phyloP scores from a whole-genome alignment of 2,888 invertebrate genomes.

The Galerucella nymphaeae region DNA sequence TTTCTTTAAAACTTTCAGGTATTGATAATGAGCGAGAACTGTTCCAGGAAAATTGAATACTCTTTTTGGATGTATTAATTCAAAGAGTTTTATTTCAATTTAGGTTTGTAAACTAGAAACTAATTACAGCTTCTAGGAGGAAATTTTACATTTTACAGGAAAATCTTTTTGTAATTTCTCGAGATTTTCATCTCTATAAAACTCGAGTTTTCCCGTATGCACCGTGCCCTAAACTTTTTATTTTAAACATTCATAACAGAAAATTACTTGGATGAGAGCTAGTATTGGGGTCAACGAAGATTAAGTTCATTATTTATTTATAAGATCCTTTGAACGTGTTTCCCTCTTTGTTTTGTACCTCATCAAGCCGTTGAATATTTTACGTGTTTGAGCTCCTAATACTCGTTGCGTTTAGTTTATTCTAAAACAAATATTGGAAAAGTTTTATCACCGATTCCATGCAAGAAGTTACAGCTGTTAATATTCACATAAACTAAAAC shows the following conservation, averaged over 20 bases:
- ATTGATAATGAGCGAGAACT: neutral
- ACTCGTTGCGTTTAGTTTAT: neutral
- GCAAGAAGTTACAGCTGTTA: neutral
- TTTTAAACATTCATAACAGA: conserved; percentile 21
- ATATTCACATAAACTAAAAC: no score
- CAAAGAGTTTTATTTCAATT: conserved; percentile 1
- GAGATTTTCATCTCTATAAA: neutral
- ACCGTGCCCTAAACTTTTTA: neutral
- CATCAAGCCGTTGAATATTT: conserved; percentile 15
- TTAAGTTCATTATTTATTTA: conserved; percentile 35
- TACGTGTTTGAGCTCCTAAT: conserved; percentile 1
- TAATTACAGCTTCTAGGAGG: neutral
- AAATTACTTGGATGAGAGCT: neutral
- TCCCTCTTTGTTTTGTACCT: conserved; percentile 17
- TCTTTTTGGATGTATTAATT: neutral
- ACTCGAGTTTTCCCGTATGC: conserved; percentile 3
- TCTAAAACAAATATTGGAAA: neutral
- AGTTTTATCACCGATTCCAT: neutral
- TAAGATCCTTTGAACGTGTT: conserved; percentile 24
- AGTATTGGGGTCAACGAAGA: conserved; percentile 31
- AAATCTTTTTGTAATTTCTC: neutral
- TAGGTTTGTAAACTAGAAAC: conserved; percentile 2
- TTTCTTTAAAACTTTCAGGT: neutral
- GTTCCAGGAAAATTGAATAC: neutral
- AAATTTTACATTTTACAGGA: conserved; percentile 1